Base-by-base conservation (phyloP, 2,888 invertebrate genomes). In the Eupithecia exiguata region DNA sequence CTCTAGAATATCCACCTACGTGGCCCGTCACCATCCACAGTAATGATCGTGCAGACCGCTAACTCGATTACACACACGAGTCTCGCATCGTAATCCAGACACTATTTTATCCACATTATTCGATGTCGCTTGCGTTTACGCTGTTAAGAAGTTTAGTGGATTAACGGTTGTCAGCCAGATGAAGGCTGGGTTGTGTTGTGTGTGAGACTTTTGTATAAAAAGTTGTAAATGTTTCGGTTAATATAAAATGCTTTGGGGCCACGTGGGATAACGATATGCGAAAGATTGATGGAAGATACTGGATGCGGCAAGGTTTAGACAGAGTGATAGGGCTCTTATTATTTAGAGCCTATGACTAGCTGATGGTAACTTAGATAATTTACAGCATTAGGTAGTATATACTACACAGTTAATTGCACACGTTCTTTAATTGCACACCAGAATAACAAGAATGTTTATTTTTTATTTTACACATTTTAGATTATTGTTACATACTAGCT, bases 71-170 rank as follows among this genome's bases (percentile, higher is more conserved):
- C 91, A 85, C 86, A 83, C 14, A 40, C 66, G 66, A 66, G 66
- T 40, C 38, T 66, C 38, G 66, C 92, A 93, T 94, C 87, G 89
- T 89, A 92, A 93, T 90, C 80, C 83, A 85, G 87, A 88, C 88
- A 89, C 91, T 88, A 89, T 90, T 90, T 90, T 89, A 88, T 88
- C 84, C 85, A 88, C 89, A 87, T 90, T 91, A 92, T 91, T 91
- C 87, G 84, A 88, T 86, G 86, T 80, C 83, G 81, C 78, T 74
- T 80, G 80, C 81, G 79, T 83, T 85, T 83, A 78, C 78, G 72
- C 58, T 69, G 72, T 35, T 70, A 79, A 43, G 38, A 70, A 63
- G 61, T 70, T 72, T 67, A 77, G 58, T 67, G 62, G 71, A 77
- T 77, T 77, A 77, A 58, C 68, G 71, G 66, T 16, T 66, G 38